Evolutionary conservation across 2,888 invertebrate species (phyloP), one percentile per base, ranked within the genome.

Genomic region (Hypomecis atomaria): DNA sequence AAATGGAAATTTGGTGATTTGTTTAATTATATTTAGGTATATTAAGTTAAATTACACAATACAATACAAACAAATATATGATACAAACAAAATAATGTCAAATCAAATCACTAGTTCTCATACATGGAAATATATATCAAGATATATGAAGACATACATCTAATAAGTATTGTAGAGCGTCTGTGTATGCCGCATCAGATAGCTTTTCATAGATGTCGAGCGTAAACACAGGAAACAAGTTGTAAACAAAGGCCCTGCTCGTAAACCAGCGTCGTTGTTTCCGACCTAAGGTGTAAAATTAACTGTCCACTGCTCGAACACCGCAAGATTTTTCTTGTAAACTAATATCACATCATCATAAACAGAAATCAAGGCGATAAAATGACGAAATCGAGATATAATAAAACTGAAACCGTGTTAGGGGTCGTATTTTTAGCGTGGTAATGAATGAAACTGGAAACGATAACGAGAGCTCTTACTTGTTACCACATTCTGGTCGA

Each of bases 201-300:
- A 73, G 75, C 74, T 80, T 86, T 84, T 84, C 76, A 84, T 81
- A 80, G 81, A 83, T 84, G 85, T 84, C 80, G 78, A 81, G 79
- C 79, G 81, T 83, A 85, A 83, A 84, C 85, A 86, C 86, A 86
- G 85, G 88, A 89, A 90, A 88, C 87, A 83, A 87, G 73, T 86
- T 88, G 86, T 90, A 92, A 91, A 92, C 90, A 90, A 90, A 85
- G 82, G 70, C 79, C 76, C 76, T 76, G 79, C 77, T 85, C 82
- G 78, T 86, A 81, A 86, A 82, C 70, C 72, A 72, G 71, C 75
- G 76, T 69, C 78, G 71, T 66, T 62, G 67, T 67, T 56, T 33
- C 57, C 69, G 56, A 40, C 38, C 55, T 54, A 62, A 69, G 68
- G 72, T 73, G 76, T 78, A 70, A 75, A 72, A 78, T 77, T 73